These are phyloP conservation scores for Acrocyrtus sp. DNA, from an alignment of 2,888 invertebrate species.

Conservation along the genomic window DNA sequence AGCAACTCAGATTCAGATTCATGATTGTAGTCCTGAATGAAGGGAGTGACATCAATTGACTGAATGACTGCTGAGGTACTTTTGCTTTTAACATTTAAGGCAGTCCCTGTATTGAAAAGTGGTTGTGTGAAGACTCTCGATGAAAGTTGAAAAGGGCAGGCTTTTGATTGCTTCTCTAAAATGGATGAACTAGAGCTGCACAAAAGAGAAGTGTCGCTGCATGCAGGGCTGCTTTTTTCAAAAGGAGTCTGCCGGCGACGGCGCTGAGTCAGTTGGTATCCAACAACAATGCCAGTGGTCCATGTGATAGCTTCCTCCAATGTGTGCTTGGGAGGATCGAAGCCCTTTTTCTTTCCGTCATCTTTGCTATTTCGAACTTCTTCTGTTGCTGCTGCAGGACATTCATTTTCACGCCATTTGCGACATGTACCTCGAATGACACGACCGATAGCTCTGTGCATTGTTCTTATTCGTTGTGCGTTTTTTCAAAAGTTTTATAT, in stretches of 20 bases:
- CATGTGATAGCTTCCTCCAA: constrained; percentile 56
- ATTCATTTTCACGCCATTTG: constrained; percentile 55
- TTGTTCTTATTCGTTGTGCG: too few relatives aligned
- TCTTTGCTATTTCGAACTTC: constrained; percentile 53
- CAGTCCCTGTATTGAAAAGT: constrained; percentile 10
- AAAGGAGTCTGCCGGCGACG: constrained; percentile 16
- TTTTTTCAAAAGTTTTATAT: too few relatives aligned
- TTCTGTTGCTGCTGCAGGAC: constrained; percentile 48
- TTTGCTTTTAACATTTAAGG: background rate
- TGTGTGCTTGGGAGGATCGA: constrained; percentile 50
- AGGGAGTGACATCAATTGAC: constrained; percentile 58
- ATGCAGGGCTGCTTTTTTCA: constrained; percentile 13
- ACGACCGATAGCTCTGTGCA: constrained; percentile 59
- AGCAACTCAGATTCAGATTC: too few relatives aligned
- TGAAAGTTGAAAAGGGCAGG: constrained; percentile 42
- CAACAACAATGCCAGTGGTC: constrained; percentile 55
- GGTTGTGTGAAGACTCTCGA: constrained; percentile 48
- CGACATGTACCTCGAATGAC: constrained; percentile 52
- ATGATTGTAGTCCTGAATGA: constrained; percentile 48
- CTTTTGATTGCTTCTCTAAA: too few relatives aligned
- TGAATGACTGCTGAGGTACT: constrained; percentile 4
- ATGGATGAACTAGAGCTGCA: too few relatives aligned
- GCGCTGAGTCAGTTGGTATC: constrained; percentile 52
- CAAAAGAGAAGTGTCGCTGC: background rate
- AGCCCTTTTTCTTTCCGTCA: constrained; percentile 38